Evolutionary conservation across 2,888 invertebrate species (phyloP), one percentile per base, ranked within the genome.

Genomic region (Tromatobia lineatoria): DNA sequence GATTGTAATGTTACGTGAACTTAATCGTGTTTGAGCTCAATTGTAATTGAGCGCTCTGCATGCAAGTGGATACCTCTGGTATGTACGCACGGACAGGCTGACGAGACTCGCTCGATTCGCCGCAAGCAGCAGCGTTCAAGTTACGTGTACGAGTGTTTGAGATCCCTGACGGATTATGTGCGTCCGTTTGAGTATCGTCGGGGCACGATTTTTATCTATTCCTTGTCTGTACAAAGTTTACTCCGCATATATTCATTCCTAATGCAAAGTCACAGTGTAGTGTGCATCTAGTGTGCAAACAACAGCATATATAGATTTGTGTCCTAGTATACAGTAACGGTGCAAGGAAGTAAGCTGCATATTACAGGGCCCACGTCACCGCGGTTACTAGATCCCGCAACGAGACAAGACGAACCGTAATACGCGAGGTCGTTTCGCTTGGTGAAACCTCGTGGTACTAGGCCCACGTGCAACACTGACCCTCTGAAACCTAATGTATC

Each of bases 391-490:
- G 69, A 81, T 71, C 7, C 61, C 34, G 47, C 52, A 57, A 25
- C 70, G 74, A 66, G 69, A 66, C 15, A 59, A 71, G 71, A 74
- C 69, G 73, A 82, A 86, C 81, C 86, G 61, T 84, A 82, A 85
- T 15, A n/a, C 80, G 85, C 85, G 85, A 86, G 83, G 82, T 87
- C 87, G 87, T 85, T 75, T 87, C 87, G 85, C 71, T 87, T 54
- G 70, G 66, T 38, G 80, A 67, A 77, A 80, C 80, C 82, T 80
- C 86, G 83, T 85, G 86, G 79, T 54, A 23, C 70, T 52, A n/a
- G 54, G 23, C 29, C 70, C 70, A 70, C 54, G 70, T 70, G 70
- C 70, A 54, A 8, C 38, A 52, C 70, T 54, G 70, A 70, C 70
- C 70, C 54, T 20, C 38, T 38, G 20, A 54, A 38, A 20, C 34